Base-by-base conservation (phyloP, 2,888 invertebrate species). In the Caenorhabditis japonica region DNA sequence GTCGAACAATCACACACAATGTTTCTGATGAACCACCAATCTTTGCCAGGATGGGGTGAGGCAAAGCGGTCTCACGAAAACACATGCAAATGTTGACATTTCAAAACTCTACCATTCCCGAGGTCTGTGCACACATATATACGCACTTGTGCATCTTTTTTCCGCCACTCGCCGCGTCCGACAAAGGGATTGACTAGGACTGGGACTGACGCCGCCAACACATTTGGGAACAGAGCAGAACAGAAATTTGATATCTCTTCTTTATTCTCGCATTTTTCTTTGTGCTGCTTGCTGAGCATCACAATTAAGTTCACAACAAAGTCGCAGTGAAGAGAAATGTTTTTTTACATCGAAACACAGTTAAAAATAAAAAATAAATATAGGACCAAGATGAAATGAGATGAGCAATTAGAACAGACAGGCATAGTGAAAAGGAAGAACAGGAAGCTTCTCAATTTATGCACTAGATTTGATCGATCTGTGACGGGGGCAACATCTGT, bases 41-140 rank as follows among this genome's bases (percentile, higher is more conserved):
- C 7, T 43, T 47, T 15, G 19, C 8, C 33, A 19, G 30, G n/a
- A n/a, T n/a, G 30, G 15, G 13, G 30, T 30, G 44, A 25, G 21
- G n/a, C n/a, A 33, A 10, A 34, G 43, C 23, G 21, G 34, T 66
- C 56, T 56, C 66, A 66, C 66, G 66, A 66, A 66, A 66, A 66
- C 43, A 66, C 66, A 66, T 66, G 66, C 66, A 66, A 66, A 56
- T 66, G 66, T 66, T 66, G 66, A 66, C 66, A 66, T 66, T 66
- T 56, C 66, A 66, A 66, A 66, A 66, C 56, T 66, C 66, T 66
- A 56, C 66, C 56, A 66, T 66, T 66, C 66, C 66, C 66, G 51
- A 56, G 56, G 66, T 56, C 66, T 66, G 66, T 66, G 66, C 66
- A 66, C 66, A 66, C 66, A 66, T 47, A 64, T 47, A 64, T 51